These are phyloP conservation scores for Tenthredo distinguenda DNA, from an alignment of 2,888 invertebrate genomes.

Conservation along the genomic window DNA sequence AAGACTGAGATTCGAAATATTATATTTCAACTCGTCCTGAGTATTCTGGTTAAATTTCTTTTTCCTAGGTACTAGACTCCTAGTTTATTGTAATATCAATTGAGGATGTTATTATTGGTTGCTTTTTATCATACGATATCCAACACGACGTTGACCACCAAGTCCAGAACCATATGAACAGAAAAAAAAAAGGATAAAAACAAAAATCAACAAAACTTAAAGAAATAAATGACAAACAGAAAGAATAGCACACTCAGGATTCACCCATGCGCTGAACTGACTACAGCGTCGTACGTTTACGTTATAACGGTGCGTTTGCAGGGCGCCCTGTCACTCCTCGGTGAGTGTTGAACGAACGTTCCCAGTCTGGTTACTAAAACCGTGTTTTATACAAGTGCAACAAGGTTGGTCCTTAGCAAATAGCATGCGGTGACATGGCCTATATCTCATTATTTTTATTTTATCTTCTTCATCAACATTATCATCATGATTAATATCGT, in stretches of 20 bases:
- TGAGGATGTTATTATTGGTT: background rate
- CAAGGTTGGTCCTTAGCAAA: constrained; percentile 78
- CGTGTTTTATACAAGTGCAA: constrained; percentile 77
- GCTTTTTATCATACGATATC: constrained; percentile 44
- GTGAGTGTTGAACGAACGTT: constrained; percentile 75
- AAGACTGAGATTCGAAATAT: background rate
- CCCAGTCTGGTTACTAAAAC: constrained; percentile 77
- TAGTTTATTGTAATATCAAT: background rate
- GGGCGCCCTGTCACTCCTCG: constrained; percentile 77
- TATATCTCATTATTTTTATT: constrained; percentile 68
- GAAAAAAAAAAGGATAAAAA: constrained; percentile 34
- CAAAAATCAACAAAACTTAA: constrained; percentile 11
- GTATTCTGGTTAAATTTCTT: background rate
- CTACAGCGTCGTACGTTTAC: constrained; percentile 71
- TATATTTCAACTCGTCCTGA: background rate
- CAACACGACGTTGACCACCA: constrained; percentile 32
- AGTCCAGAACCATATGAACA: constrained; percentile 17
- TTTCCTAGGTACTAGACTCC: background rate
- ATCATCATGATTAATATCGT: constrained; percentile 64
- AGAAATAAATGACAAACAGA: constrained; percentile 51
- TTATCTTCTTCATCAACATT: constrained; percentile 65
- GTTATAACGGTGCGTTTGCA: constrained; percentile 77
- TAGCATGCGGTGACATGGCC: constrained; percentile 78
- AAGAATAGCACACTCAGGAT: constrained; percentile 67
- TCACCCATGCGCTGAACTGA: constrained; percentile 68